Evolutionary conservation across 2,888 invertebrate genomes (phyloP), one percentile per base, ranked within the genome.

Genomic region (Microplitis manilae): DNA sequence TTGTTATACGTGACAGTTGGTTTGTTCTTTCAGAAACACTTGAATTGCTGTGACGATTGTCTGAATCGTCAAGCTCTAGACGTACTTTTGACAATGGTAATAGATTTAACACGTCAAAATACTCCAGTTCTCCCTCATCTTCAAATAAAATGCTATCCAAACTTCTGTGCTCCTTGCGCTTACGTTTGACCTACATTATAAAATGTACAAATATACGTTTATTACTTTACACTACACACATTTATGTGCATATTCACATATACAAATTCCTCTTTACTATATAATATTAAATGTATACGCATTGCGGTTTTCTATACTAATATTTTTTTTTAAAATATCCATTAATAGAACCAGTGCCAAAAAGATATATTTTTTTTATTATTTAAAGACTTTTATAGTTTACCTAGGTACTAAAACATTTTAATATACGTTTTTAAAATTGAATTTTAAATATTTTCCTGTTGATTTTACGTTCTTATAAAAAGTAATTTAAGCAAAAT

Each of bases 151-250:
- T 87, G 76, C 89, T 90, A 79, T 90, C 90, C 65, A 90, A 79
- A 73, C 90, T 90, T 30, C 89, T 78, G 78, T 90, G 89, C 65
- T 89, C 88, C 78, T 90, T 90, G 64, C 89, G 88, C 75, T 89
- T 90, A n/a, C 89, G 85, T 74, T 89, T 90, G 4, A 89, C 89
- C 90, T 90, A 80, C 62, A 83, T 81, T 30, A 15, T 13, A 68
- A 67, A 30, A 40, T 50, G 39, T 40, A 41, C 40, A 68, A 50
- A 39, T 40, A 50, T 40, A 68, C 30, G 30, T 41, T 40, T 6
- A 40, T 50, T 38, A 20, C 13, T n/a, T n/a, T 40, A n/a, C n/a
- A 17, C 6, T n/a, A 40, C 30, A 30, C 30, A 2, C 30, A 30
- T 30, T 30, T 30, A 30, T 30, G 30, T 30, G 15, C 38, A 50